phyloP scores from a whole-genome alignment of 2,797 vertebrate species.

The Hafferia zeledoni region DNA sequence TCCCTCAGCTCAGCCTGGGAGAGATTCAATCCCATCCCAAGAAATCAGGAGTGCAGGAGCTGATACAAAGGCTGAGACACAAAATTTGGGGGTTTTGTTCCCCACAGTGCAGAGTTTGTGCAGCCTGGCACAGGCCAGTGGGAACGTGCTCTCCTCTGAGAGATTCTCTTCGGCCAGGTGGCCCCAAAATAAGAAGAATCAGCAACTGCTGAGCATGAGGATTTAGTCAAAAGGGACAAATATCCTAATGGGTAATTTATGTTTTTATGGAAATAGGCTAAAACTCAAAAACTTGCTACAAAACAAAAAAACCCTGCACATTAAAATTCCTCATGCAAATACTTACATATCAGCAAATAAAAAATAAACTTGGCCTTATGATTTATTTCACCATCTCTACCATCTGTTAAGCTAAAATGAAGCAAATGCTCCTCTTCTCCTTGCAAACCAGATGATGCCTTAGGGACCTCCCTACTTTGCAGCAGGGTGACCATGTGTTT shows the following conservation, averaged over 20 bases:
- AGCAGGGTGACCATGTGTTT: neutral
- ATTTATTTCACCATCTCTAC: neutral
- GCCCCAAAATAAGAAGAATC: neutral
- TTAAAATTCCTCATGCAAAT: neutral
- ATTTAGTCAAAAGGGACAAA: neutral
- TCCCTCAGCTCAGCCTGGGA: neutral
- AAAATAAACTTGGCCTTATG: neutral
- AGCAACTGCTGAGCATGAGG: neutral
- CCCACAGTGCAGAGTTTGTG: neutral
- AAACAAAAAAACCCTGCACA: neutral
- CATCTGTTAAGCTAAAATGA: neutral
- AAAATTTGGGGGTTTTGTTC: rapidly evolving
- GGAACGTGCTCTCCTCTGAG: rapidly evolving
- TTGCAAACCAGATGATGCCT: neutral
- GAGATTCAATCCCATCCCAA: neutral
- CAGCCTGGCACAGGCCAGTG: rapidly evolving
- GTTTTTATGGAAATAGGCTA: neutral
- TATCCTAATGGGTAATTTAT: neutral
- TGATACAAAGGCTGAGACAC: neutral
- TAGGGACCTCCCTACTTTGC: neutral
- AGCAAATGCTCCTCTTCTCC: neutral
- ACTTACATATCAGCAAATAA: neutral
- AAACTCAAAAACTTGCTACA: neutral
- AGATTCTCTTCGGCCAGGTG: rapidly evolving
- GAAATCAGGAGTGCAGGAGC: neutral